Percentiles rank a stretch among this genome's conserved stretches.
phyloP scores from a whole-genome alignment of 2,797 vertebrate genomes.

The Semotilus atromaculatus region DNA sequence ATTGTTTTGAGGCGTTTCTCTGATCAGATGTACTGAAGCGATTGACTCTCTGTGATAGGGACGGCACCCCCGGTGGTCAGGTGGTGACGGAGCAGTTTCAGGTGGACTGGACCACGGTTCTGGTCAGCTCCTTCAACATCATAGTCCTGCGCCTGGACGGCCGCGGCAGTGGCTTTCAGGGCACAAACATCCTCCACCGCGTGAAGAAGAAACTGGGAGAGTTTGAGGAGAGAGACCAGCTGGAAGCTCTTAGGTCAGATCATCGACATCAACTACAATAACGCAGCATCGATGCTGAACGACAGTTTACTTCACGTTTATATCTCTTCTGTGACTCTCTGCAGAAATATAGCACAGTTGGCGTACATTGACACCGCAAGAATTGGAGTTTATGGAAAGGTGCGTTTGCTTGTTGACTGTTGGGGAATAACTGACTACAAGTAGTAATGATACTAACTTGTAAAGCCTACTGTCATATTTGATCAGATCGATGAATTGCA shows the following conservation, averaged over 20 bases:
- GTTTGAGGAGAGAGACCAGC: constrained; percentile 89
- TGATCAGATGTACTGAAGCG: not conserved
- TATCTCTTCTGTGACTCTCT: constrained; percentile 33
- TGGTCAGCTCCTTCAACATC: constrained; percentile 90
- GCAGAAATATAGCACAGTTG: constrained; percentile 84
- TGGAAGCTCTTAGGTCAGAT: constrained; percentile 87
- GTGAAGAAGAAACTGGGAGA: constrained; percentile 84
- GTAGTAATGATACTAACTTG: not conserved
- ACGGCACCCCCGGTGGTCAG: constrained; percentile 91
- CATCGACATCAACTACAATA: not conserved
- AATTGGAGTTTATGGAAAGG: constrained; percentile 94
- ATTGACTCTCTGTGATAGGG: constrained; percentile 72
- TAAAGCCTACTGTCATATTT: not conserved
- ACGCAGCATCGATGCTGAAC: not conserved
- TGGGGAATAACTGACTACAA: not conserved
- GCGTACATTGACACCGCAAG: constrained; percentile 86
- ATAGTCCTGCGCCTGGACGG: constrained; percentile 92
- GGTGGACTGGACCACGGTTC: constrained; percentile 90
- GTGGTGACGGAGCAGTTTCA: constrained; percentile 89
- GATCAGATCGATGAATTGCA: too few species aligned
- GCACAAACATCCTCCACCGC: constrained; percentile 91
- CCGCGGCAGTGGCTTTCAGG: constrained; percentile 94
- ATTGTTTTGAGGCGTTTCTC: not conserved
- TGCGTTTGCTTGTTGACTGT: constrained; percentile 65
- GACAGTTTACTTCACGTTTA: not conserved